Percentiles rank a stretch among this genome's conserved stretches.
Conservation (phyloP, 1,140 invertebrate genomes). For the Scaptomyza montana region DNA sequence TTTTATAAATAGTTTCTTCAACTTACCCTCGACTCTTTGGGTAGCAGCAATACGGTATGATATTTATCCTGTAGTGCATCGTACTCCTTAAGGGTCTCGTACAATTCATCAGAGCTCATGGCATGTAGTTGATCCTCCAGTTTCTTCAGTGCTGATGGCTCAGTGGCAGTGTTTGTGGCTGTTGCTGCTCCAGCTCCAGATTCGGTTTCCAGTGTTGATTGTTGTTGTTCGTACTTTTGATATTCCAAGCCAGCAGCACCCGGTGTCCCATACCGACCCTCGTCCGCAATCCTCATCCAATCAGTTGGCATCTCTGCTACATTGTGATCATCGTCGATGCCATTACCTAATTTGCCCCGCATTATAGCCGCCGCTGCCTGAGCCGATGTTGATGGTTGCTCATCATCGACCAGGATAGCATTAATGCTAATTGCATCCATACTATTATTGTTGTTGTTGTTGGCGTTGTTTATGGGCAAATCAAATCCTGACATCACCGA, state of each 20-base stretch:
- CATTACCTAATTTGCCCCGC: constrained; percentile 48
- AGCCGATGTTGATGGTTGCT: constrained; percentile 76
- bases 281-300: constrained; percentile 83
- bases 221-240: constrained; percentile 80
- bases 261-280: constrained; percentile 84
- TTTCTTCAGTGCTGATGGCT: constrained; percentile 57
- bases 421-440: constrained; percentile 76
- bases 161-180: constrained; percentile 35
- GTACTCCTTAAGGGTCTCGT: constrained; percentile 88
- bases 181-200: constrained; percentile 37
- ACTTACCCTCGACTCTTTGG: constrained; percentile 85
- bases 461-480: constrained; percentile 54
- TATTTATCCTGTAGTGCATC: constrained; percentile 88
- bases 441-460: constrained; percentile 46
- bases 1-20: neutral
- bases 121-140: constrained; percentile 70
- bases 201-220: constrained; percentile 56
- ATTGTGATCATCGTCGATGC: constrained; percentile 54
- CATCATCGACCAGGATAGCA: constrained; percentile 76
- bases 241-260: constrained; percentile 84
- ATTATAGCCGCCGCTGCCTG: constrained; percentile 60
- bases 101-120: constrained; percentile 83
- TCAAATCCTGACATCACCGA: constrained; percentile 73
- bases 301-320: constrained; percentile 82
- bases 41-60: constrained; percentile 88